A percentile compares a stretch with the other conserved stretches of the same genome.
Evolutionary conservation across 2,888 invertebrate genomes (phyloP).

Genomic region (Calliopum simillimum): DNA sequence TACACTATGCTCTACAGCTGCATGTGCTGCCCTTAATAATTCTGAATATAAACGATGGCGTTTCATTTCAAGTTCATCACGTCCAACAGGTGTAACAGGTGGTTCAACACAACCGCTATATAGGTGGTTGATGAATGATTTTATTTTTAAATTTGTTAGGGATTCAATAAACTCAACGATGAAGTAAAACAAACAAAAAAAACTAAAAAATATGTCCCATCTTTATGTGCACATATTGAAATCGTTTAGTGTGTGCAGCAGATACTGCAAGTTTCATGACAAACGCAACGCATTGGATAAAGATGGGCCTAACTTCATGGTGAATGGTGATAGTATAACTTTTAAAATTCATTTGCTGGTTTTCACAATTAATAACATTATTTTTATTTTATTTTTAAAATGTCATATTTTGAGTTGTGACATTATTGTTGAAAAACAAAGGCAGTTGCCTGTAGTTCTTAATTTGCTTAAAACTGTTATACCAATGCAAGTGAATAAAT

Average conservation of each 20-base stretch:
- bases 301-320: background rate
- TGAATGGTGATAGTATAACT: background rate
- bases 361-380: too few relatives aligned
- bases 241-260: background rate
- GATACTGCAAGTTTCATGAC: background rate
- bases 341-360: too few relatives aligned
- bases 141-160: background rate
- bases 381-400: too few relatives aligned
- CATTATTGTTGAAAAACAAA: too few relatives aligned
- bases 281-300: background rate
- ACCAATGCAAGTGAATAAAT: too few relatives aligned
- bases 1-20: slow-evolving; percentile 80
- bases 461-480: too few relatives aligned
- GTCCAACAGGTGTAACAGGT: slow-evolving; percentile 82
- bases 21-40: slow-evolving; percentile 78
- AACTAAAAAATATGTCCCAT: background rate
- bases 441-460: too few relatives aligned
- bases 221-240: too few relatives aligned
- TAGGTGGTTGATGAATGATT: slow-evolving; percentile 1
- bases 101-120: slow-evolving; percentile 67
- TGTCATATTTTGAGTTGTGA: too few relatives aligned
- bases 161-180: background rate
- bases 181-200: slow-evolving; percentile 16
- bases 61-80: slow-evolving; percentile 81
- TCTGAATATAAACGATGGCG: slow-evolving; percentile 84